These are phyloP conservation scores for Watsonalla binaria DNA, from an alignment of 2,888 invertebrate species.

Conservation along the genomic window DNA sequence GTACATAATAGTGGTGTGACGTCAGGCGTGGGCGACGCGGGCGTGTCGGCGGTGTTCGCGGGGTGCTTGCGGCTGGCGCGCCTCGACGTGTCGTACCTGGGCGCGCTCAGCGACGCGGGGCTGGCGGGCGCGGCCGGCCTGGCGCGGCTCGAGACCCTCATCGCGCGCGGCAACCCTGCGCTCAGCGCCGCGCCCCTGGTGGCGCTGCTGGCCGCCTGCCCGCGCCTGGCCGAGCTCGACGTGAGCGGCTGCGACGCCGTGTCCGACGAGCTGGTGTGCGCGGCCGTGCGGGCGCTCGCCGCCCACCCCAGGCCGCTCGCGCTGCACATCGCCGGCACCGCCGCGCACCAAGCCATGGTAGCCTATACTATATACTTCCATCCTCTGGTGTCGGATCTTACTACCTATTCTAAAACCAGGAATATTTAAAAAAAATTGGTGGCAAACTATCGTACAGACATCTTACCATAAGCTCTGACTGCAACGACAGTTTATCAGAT, in stretches of 20 bases:
- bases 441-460: too few species aligned
- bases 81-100: conserved; percentile 58
- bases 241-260: conserved; percentile 59
- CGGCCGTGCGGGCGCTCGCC: conserved; percentile 36
- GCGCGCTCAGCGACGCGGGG: too few species aligned
- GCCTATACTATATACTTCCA: conserved; percentile 2
- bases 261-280: conserved; percentile 41
- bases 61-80: conserved; percentile 36
- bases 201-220: conserved; percentile 38
- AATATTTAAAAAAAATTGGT: too few species aligned
- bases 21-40: conserved; percentile 58
- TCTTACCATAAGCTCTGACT: too few species aligned
- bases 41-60: conserved; percentile 45
- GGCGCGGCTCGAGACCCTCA: conserved; percentile 31
- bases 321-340: conserved; percentile 50
- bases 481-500: too few species aligned
- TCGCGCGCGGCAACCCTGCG: conserved; percentile 43
- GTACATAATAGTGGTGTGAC: neutral
- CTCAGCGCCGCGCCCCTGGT: conserved; percentile 43
- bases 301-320: conserved; percentile 36
- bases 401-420: too few species aligned
- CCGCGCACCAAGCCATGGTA: conserved; percentile 27
- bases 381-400: too few species aligned
- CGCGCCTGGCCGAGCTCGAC: conserved; percentile 47
- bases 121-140: conserved; percentile 32